Evolutionary conservation across 2,113 vertebrate species (phyloP).

Genomic region (Laticauda laticaudata): DNA sequence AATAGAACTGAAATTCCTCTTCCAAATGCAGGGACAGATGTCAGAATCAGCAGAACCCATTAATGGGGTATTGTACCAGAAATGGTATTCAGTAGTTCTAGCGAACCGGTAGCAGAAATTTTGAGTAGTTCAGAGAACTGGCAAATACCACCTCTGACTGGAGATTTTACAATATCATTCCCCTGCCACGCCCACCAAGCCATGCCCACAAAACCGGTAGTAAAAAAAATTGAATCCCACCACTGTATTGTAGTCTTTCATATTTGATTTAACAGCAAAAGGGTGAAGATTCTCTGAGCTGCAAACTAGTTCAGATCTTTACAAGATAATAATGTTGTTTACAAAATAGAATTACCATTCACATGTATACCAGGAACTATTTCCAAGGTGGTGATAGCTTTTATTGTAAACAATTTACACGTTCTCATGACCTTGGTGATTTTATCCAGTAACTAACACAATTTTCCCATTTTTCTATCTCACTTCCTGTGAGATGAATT

Average conservation of each 20-base stretch:
- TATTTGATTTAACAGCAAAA: not conserved
- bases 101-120: too few relatives aligned
- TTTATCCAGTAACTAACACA: not conserved
- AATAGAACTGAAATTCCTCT: not conserved
- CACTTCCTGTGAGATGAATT: not conserved
- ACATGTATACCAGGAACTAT: not conserved
- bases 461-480: not conserved
- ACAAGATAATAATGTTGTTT: not conserved
- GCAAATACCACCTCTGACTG: too few relatives aligned
- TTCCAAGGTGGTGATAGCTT: not conserved
- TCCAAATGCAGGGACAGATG: not conserved
- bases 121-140: too few relatives aligned
- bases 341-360: not conserved
- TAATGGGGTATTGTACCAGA: not conserved
- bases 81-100: too few relatives aligned
- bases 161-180: too few relatives aligned
- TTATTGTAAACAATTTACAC: not conserved
- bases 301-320: not conserved
- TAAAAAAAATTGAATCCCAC: too few relatives aligned
- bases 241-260: not conserved
- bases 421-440: not conserved
- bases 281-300: not conserved
- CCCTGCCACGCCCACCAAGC: too few relatives aligned
- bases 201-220: too few relatives aligned
- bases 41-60: not conserved